Evolutionary conservation across 1,140 invertebrate species (phyloP), one percentile per base, ranked within the genome.

Genomic region (Eubasilissa regina): DNA sequence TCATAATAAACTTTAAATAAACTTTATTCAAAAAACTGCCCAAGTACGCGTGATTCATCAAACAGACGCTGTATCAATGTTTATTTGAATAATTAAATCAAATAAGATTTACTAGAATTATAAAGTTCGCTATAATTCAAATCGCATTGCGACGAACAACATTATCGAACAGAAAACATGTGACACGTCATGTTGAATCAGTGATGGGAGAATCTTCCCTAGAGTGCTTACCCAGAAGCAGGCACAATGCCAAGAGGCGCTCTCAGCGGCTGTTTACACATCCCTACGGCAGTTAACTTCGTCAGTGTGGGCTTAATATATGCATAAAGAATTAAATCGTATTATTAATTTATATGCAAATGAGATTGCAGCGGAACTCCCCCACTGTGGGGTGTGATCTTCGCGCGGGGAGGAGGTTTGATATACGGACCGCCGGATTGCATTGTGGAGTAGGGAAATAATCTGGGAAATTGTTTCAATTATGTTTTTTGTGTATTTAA

Each of bases 311-410:
- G 45, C 77, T 60, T 78, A 78, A 78, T 78, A 64, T 78, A 78
- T 78, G 77, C 77, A 78, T 79, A 75, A 79, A 79, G 72, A 79
- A 79, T 79, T 75, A 79, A 79, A 79, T 79, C 72, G 72, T 55
- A 79, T 79, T 79, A 79, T 79, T 79, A 79, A 79, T 79, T 79
- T 79, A 79, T 75, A 79, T 79, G 78, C 73, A 79, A 79, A 79
- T 79, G 78, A 79, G 77, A 79, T 79, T 79, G 72, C 78, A 79
- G 78, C 25, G 64, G 17, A 73, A 62, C 47, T 55, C 60, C 35
- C 72, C 56, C 58, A 35, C 25, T 35, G 17, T 21, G 60, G 68
- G 68, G 53, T 74, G 70, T 70, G 66, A 70, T 70, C 66, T 70
- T 21, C 17, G 4, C n/a, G 66, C 45, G 66, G 17, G 19, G 45